A percentile compares a stretch with the other conserved stretches of the same genome.
phyloP scores from a whole-genome alignment of 1,140 invertebrate genomes.

The Carcinoscorpius rotundicauda region DNA sequence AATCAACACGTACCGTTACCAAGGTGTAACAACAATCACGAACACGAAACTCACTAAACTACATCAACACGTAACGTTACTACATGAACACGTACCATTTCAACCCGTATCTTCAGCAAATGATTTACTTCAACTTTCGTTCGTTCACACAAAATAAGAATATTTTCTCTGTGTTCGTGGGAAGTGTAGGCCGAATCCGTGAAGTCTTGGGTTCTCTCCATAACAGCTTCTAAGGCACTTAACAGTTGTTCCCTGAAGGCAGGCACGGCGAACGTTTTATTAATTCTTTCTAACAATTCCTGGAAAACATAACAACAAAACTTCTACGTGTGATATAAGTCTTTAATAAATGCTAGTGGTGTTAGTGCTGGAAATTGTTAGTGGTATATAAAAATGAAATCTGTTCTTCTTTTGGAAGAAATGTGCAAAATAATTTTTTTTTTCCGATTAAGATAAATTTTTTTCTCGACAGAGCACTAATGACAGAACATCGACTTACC shows the following conservation, averaged over 20 bases:
- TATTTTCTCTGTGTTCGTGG: slow-evolving; percentile 91
- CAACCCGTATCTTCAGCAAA: slow-evolving; percentile 66
- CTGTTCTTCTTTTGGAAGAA: background rate
- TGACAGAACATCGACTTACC: slow-evolving; percentile 24
- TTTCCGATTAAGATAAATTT: background rate
- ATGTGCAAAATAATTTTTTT: background rate
- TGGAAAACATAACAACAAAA: slow-evolving; percentile 21
- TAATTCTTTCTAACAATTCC: slow-evolving; percentile 66
- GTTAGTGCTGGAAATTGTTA: too few relatives aligned
- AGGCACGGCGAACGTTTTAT: slow-evolving; percentile 48
- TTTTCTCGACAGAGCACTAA: too few relatives aligned
- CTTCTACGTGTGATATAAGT: too few relatives aligned
- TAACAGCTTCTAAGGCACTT: slow-evolving; percentile 69
- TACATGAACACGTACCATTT: slow-evolving; percentile 54
- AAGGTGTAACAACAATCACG: too few relatives aligned
- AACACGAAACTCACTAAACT: too few relatives aligned
- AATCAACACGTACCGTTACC: too few relatives aligned
- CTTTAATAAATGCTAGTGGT: too few relatives aligned
- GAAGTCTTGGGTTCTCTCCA: slow-evolving; percentile 89
- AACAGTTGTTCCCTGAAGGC: slow-evolving; percentile 59
- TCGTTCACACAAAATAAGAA: slow-evolving; percentile 73
- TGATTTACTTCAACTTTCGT: slow-evolving; percentile 73
- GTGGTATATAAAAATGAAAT: background rate
- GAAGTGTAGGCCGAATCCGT: slow-evolving; percentile 97
- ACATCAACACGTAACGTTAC: too few relatives aligned